Evolutionary conservation across 2,797 vertebrate species (phyloP).

Genomic region (Pogonophryne albipinna): DNA sequence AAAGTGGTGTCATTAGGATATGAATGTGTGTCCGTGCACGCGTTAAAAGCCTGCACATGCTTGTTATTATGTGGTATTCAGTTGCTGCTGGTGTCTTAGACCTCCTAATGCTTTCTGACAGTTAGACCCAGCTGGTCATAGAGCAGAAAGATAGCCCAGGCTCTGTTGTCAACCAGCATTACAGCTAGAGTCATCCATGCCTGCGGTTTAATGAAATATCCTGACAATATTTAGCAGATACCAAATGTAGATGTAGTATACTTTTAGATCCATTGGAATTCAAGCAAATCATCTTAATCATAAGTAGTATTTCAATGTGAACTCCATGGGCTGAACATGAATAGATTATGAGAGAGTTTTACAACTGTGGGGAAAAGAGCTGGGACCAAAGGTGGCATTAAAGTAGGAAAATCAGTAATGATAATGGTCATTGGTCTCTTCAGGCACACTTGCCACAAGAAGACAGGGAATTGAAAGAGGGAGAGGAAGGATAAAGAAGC

Average conservation of each 20-base stretch:
- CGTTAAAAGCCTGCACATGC: slow-evolving; percentile 11
- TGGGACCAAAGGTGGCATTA: neutral
- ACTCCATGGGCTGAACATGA: neutral
- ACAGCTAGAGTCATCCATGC: slow-evolving; percentile 27
- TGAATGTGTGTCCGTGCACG: slow-evolving; percentile 5
- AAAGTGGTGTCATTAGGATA: slow-evolving; percentile 31
- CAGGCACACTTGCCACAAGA: slow-evolving; percentile 21
- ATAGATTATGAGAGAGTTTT: slow-evolving; percentile 14
- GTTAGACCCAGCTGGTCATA: slow-evolving; percentile 48
- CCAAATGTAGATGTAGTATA: neutral
- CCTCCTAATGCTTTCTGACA: slow-evolving; percentile 71
- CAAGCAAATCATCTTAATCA: slow-evolving; percentile 15
- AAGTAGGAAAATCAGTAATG: slow-evolving; percentile 17
- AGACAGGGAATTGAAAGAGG: slow-evolving; percentile 35
- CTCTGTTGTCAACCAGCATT: slow-evolving; percentile 65
- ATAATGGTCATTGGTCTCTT: slow-evolving; percentile 52
- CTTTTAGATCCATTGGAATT: neutral
- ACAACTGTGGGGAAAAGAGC: slow-evolving; percentile 6
- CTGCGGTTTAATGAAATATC: slow-evolving; percentile 16
- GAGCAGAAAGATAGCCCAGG: slow-evolving; percentile 37
- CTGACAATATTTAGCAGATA: neutral
- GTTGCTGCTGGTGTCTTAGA: slow-evolving; percentile 20
- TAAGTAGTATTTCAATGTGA: slow-evolving; percentile 11
- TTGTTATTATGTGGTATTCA: slow-evolving; percentile 40
- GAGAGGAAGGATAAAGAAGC: slow-evolving; percentile 46